Base-by-base conservation (phyloP, 1,140 invertebrate genomes). In the Bombus vancouverensis region DNA sequence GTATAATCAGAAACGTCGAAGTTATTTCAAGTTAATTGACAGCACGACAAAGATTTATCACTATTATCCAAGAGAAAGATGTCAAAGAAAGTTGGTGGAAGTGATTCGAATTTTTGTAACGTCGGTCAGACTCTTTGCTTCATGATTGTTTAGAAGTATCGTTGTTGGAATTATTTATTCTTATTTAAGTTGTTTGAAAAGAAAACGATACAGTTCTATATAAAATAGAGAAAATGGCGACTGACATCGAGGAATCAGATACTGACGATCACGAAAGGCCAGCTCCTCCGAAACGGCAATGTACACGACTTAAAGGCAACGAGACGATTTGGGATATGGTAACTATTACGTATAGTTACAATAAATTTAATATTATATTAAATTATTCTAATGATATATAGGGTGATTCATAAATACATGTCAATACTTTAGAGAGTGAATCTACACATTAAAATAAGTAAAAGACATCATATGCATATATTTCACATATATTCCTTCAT, bases 161-260 rank as follows among this genome's bases (percentile, higher is more conserved):
- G 15, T 34, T 42, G 5, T 53, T 9, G 32, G 13, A 59, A 28
- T 10, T 37, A 9, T 72, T 13, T 42, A 32, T 34, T 2, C 3
- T 37, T 59, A 10, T 68, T 72, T 53, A 37, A 44, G 37, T 57
- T 5, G 22, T 47, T 81, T 66, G 72, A 70, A 25, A 44, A 15
- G 15, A 5, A 39, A 42, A 22, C n/a, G 32, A 37, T 65, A 68
- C 18, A 39, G 44, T 42, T 74, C 25, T 66, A 22, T 39, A 68
- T 57, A 89, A 88, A 80, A 91, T 89, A 72, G 71, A 88, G 70
- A 91, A 89, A 92, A 95, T 95, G 93, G 94, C 94, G 75, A 95
- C 94, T 42, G 93, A 95, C 78, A 91, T 92, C 32, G 94, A 95
- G 73, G 94, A 95, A 75, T 94, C 92, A 10, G 94, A 95, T 28